Conservation (phyloP, 2,888 invertebrate species). For the Magallana nippona region DNA sequence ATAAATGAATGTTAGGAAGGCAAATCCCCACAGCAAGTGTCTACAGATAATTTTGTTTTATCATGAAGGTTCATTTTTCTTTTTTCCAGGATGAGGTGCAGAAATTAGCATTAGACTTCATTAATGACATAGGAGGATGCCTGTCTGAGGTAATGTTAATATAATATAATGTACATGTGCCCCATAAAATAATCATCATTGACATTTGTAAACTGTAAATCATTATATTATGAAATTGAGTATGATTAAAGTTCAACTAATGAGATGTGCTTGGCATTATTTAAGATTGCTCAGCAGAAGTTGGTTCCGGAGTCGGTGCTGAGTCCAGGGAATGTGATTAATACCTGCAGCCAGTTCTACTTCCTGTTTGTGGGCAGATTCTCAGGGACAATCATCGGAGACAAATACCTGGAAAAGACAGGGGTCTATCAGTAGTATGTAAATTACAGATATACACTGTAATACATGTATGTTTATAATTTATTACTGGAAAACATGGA, state of each 20-base stretch:
- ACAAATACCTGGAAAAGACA: constrained; percentile 86
- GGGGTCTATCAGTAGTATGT: constrained; percentile 87
- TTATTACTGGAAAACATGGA: too few relatives aligned
- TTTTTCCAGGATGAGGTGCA: constrained; percentile 83
- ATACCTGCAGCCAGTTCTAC: constrained; percentile 95
- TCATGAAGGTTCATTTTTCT: not conserved
- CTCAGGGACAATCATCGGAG: constrained; percentile 79
- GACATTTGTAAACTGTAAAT: too few relatives aligned
- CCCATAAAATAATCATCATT: not conserved
- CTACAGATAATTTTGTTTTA: too few relatives aligned
- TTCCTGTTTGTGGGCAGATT: constrained; percentile 95
- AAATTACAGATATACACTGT: not conserved
- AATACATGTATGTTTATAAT: too few relatives aligned
- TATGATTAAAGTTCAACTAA: not conserved
- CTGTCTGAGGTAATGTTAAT: constrained; percentile 76
- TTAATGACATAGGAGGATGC: constrained; percentile 88
- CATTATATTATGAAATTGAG: too few relatives aligned
- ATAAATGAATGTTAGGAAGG: too few relatives aligned
- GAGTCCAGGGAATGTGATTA: constrained; percentile 81
- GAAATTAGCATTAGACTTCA: constrained; percentile 88
- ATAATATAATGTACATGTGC: not conserved
- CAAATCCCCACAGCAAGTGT: too few relatives aligned
- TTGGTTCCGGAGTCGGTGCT: constrained; percentile 69
- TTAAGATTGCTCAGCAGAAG: constrained; percentile 49
- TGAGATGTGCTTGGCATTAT: not conserved